These are phyloP conservation scores for Cirrhinus mrigala DNA, from an alignment of 2,797 vertebrate genomes.

Conservation along the genomic window DNA sequence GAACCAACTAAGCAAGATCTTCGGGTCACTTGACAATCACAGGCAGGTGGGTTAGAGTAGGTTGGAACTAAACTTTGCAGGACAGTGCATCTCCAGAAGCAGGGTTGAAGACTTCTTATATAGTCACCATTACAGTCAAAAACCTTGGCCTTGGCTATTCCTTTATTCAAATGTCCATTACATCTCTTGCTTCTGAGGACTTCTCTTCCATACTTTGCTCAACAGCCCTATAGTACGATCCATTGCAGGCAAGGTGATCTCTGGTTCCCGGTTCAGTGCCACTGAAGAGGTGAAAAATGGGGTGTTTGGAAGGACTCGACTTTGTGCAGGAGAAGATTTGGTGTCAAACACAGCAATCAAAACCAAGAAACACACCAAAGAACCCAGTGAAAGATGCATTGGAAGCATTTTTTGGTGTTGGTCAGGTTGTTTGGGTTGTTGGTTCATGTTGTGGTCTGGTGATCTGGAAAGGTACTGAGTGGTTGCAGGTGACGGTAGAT, in stretches of 20 bases:
- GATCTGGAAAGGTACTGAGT: slow-evolving; percentile 34
- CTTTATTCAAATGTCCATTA: background rate
- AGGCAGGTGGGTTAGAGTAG: background rate
- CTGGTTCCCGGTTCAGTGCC: slow-evolving; percentile 25
- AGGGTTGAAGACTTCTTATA: background rate
- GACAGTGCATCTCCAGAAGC: background rate
- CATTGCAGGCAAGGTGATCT: slow-evolving; percentile 38
- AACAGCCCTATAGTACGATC: slow-evolving; percentile 29
- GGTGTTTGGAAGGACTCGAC: slow-evolving; percentile 17
- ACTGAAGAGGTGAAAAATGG: slow-evolving; percentile 15
- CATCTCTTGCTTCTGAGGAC: slow-evolving; percentile 25
- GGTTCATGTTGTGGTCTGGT: slow-evolving; percentile 31
- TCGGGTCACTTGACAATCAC: background rate
- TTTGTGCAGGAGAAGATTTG: slow-evolving; percentile 32
- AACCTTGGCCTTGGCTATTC: background rate
- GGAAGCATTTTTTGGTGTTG: slow-evolving; percentile 27
- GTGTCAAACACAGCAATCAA: slow-evolving; percentile 47
- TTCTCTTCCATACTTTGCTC: slow-evolving; percentile 13
- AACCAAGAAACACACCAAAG: slow-evolving; percentile 37
- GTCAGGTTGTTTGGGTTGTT: slow-evolving; percentile 23
- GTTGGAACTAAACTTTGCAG: background rate
- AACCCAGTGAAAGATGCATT: slow-evolving; percentile 41
- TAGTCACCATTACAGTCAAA: background rate
- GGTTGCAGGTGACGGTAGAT: slow-evolving; percentile 27
- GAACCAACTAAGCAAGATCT: background rate